These are phyloP conservation scores for Ptychodera flava DNA, from an alignment of 35 echinoderm and acorn worm genomes.

Conservation along the genomic window DNA sequence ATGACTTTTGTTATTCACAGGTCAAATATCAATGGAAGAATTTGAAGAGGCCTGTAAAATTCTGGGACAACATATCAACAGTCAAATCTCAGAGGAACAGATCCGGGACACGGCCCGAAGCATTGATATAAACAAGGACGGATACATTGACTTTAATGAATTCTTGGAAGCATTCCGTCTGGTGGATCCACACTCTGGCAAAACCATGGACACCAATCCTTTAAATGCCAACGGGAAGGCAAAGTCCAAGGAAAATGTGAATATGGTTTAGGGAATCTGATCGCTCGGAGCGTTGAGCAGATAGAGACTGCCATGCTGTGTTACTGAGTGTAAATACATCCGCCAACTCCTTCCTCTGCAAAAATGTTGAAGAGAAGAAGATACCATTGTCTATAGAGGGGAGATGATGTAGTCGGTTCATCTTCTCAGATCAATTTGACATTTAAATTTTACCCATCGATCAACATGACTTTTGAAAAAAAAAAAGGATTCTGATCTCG, in stretches of 20 bases:
- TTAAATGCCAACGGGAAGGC: neutral
- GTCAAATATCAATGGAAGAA: constrained; percentile 84
- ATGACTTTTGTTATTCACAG: too few species aligned
- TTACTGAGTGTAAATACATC: too few species aligned
- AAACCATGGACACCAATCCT: neutral
- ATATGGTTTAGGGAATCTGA: neutral
- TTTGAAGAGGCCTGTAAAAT: constrained; percentile 88
- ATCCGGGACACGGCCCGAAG: constrained; percentile 80
- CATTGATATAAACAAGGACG: constrained; percentile 96
- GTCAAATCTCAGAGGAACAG: constrained; percentile 65
- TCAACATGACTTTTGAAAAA: too few species aligned
- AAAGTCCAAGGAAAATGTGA: neutral
- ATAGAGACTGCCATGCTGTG: too few species aligned
- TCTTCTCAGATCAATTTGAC: too few species aligned
- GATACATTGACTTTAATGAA: constrained; percentile 97
- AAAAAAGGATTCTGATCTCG: too few species aligned
- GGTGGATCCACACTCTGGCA: constrained; percentile 48
- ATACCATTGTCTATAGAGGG: too few species aligned
- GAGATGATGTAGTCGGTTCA: too few species aligned
- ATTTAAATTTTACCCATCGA: too few species aligned
- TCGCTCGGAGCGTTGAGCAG: too few species aligned
- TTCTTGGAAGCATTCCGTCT: constrained; percentile 95
- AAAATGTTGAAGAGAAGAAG: too few species aligned
- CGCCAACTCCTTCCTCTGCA: too few species aligned
- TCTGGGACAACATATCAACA: constrained; percentile 69